phyloP scores from a whole-genome alignment of 2,797 vertebrate genomes.

The Sebastes kiyomatsui region DNA sequence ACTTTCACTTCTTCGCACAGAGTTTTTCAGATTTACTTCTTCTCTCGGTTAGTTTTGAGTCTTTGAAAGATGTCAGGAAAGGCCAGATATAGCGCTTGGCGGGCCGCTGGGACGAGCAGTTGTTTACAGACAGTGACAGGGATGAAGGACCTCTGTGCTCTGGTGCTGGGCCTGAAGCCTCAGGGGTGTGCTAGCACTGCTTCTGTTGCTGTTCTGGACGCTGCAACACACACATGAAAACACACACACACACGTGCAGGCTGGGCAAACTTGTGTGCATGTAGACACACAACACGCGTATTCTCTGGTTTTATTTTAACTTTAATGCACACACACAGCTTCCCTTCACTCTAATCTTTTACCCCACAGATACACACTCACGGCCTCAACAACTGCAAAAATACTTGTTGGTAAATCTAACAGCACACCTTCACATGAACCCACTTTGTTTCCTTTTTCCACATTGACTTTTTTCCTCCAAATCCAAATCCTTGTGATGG shows the following conservation, averaged over 20 bases:
- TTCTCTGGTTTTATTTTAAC: background rate
- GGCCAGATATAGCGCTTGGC: constrained; percentile 63
- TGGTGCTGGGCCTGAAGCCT: constrained; percentile 64
- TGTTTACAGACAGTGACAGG: constrained; percentile 82
- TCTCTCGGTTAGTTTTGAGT: constrained; percentile 54
- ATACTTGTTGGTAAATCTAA: background rate
- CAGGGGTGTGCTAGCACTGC: constrained; percentile 58
- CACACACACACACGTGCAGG: background rate
- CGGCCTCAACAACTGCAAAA: background rate
- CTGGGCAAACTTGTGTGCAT: constrained; percentile 1
- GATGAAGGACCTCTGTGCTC: constrained; percentile 80
- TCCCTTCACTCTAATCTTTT: background rate
- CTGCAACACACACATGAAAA: constrained; percentile 25
- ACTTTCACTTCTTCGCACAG: constrained; percentile 48
- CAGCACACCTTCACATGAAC: background rate
- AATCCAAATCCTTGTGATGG: constrained; percentile 31
- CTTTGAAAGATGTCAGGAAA: constrained; percentile 73
- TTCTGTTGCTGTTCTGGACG: constrained; percentile 59
- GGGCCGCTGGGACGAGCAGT: constrained; percentile 70
- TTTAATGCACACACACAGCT: constrained; percentile 6
- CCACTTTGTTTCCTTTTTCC: background rate
- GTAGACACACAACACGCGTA: background rate
- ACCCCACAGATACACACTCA: background rate
- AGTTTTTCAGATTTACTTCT: constrained; percentile 51
- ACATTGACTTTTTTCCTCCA: background rate